A percentile compares a stretch with the other conserved stretches of the same genome.
Conservation (phyloP, 1,140 invertebrate species). For the Lethrus apterus region DNA sequence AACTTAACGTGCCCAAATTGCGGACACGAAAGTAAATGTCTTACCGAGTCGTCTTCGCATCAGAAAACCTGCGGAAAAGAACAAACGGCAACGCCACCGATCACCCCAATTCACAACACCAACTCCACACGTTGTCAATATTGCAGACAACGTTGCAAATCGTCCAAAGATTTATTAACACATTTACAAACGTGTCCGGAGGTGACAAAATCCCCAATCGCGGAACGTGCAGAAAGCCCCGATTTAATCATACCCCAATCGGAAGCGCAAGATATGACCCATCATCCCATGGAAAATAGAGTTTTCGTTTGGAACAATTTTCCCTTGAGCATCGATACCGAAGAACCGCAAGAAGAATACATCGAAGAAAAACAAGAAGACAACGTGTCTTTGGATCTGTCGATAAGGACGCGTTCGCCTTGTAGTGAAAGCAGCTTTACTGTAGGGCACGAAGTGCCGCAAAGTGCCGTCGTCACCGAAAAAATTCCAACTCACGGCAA, state of each 20-base stretch:
- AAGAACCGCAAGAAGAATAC: conserved; percentile 40
- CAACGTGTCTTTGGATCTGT: conserved; percentile 32
- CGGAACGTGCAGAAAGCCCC: conserved; percentile 31
- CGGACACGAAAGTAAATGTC: conserved; percentile 72
- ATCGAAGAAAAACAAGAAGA: conserved; percentile 33
- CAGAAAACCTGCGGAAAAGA: conserved; percentile 59
- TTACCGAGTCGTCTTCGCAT: conserved; percentile 71
- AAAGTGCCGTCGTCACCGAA: conserved; percentile 23
- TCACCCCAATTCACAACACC: conserved; percentile 42
- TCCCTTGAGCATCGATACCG: conserved; percentile 32
- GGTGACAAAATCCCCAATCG: conserved; percentile 39
- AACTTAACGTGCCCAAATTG: conserved; percentile 65
- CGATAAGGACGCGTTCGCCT: conserved; percentile 37
- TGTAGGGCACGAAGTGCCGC: conserved; percentile 14
- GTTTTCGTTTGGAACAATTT: conserved; percentile 69
- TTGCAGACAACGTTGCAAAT: conserved; percentile 77
- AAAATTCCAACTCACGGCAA: conserved; percentile 41
- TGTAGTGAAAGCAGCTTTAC: conserved; percentile 33
- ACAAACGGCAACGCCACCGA: conserved; percentile 33
- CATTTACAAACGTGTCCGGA: conserved; percentile 64
- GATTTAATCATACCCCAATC: conserved; percentile 25
- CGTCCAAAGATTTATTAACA: conserved; percentile 62
- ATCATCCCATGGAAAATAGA: conserved; percentile 66
- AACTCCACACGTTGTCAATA: conserved; percentile 77
- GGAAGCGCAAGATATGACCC: conserved; percentile 34